Evolutionary conservation across 2,888 invertebrate species (phyloP), one percentile per base, ranked within the genome.

Genomic region (Drosophila sordidula): DNA sequence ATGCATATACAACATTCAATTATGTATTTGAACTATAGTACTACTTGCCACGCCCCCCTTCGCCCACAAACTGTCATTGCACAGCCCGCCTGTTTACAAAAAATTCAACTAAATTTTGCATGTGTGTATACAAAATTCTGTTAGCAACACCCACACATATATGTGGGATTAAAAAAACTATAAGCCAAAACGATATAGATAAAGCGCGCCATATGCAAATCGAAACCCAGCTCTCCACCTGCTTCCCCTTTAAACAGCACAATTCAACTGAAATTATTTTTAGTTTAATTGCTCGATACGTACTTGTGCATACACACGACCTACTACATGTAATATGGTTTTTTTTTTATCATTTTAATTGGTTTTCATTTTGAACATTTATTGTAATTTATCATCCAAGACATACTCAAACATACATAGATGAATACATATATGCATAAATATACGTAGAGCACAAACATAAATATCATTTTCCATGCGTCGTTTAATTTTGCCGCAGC

Each of bases 301-400:
- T 59, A 67, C 56, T 16, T 36, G 16, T 36, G 49, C 50, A 34
- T 57, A 38, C 41, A 55, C 51, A 18, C 51, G 39, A 46, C 36
- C 36, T 56, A 54, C 58, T 54, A 51, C 46, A 59, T 71, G 44
- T 70, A 65, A 63, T 59, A 51, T 65, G 46, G n/a, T 38, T 54
- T 32, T 54, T 6, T 39, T 68, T 39, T 41, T 68, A 77, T 76
- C 70, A 63, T 70, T 72, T 75, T 74, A 81, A 81, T 83, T 84
- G 73, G 75, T 68, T 82, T 87, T 67, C 49, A 62, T 61, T 82
- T 75, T 71, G 74, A 78, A 87, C 75, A 85, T 78, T 68, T 78
- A 76, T 75, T 74, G 70, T 64, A 67, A 77, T 79, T 86, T 83
- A 77, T 77, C 67, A 82, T 75, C 59, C 74, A 74, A 76, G 75